Evolutionary conservation across 1,140 invertebrate species (phyloP), one percentile per base, ranked within the genome.

Genomic region (Meloidogyne chitwoodi): DNA sequence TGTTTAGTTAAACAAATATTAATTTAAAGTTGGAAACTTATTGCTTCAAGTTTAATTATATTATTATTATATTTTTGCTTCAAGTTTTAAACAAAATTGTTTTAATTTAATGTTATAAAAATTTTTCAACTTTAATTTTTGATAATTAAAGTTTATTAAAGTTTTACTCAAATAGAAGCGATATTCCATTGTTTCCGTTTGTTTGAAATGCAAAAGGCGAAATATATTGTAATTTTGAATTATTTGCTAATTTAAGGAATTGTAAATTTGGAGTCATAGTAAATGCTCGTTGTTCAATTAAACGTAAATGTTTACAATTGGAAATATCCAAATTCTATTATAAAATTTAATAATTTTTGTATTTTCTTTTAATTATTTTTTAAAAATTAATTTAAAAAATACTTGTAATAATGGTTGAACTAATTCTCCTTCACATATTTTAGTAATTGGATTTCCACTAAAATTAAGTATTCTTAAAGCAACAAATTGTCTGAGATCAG

Each of bases 161-260:
- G 12, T 12, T n/a, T 56, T 75, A 81, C 81, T 82, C 77, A 27
- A 69, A 81, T 26, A 82, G 56, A 26, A 65, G 48, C 8, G 72
- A 63, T 6, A 38, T 38, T 38, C 34, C 34, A 38, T 38, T 38
- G 10, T 38, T 38, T 38, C 34, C 34, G 48, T 62, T 77, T 63
- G 77, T 82, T 16, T 68, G n/a, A 34, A 82, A 80, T 16, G 81
- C 81, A 68, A 24, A 34, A n/a, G 81, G 82, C 48, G 81, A 82
- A 63, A 82, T 70, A 38, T 70, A 82, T 29, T 76, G 66, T 41
- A 82, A 68, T 67, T 41, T 12, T 6, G 81, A 73, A 77, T 82
- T 82, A 44, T 84, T 73, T 12, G 66, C 34, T 26, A 82, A 22
- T 22, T 24, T 62, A 41, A 77, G 27, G 19, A 63, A 70, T 64